phyloP scores from a whole-genome alignment of 2,797 vertebrate genomes.

The Vespertilio murinus region DNA sequence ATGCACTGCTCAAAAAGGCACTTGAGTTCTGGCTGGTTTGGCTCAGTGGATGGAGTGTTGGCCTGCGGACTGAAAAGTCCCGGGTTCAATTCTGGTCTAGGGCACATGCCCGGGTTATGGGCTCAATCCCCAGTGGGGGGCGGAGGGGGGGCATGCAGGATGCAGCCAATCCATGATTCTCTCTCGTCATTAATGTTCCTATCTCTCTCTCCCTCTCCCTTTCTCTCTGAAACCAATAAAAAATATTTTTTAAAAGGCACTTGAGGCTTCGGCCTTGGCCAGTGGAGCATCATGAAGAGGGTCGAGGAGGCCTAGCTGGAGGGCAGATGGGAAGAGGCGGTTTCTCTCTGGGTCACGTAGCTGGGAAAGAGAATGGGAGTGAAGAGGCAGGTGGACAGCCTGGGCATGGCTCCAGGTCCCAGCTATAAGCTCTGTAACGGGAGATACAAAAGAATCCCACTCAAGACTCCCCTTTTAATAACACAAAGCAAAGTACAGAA shows the following conservation, averaged over 20 bases:
- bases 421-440: background rate
- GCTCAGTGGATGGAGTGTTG: no score
- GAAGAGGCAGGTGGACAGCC: background rate
- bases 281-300: background rate
- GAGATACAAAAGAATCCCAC: background rate
- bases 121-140: no score
- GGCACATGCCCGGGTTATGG: no score
- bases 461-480: background rate
- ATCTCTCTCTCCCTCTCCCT: no score
- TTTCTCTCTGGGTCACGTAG: background rate
- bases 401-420: background rate
- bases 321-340: background rate
- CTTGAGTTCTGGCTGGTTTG: no score
- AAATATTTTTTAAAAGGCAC: background rate
- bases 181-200: no score
- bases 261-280: background rate
- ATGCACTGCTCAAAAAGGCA: background rate
- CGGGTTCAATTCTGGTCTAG: no score
- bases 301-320: background rate
- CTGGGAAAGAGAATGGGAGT: background rate
- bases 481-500: background rate
- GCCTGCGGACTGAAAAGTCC: no score
- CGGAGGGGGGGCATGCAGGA: rapidly evolving
- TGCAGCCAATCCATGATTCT: no score
- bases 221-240: no score